Evolutionary conservation across 2,797 vertebrate genomes (phyloP).

Genomic region (Melopsittacus undulatus): DNA sequence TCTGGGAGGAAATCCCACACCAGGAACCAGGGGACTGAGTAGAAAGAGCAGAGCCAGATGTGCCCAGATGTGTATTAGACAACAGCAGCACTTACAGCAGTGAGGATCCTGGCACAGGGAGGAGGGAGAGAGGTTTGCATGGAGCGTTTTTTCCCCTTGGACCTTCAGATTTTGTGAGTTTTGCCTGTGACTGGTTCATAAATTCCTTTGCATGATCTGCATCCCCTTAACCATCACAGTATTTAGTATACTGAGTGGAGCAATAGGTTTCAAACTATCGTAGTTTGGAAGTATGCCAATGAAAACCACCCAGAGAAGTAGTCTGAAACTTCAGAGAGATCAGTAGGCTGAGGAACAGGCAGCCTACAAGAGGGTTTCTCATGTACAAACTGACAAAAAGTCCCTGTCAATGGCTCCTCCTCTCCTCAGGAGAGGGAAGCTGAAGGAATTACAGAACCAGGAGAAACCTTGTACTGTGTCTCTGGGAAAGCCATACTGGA

Average conservation of each 20-base stretch:
- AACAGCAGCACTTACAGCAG: not conserved
- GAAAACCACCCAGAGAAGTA: not conserved
- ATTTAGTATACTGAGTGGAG: not conserved
- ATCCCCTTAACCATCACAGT: not conserved
- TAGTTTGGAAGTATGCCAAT: not conserved
- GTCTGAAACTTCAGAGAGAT: not conserved
- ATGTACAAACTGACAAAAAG: not conserved
- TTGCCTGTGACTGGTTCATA: not conserved
- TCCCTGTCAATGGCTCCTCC: not conserved
- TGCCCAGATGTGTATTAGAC: not conserved
- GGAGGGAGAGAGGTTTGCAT: not conserved
- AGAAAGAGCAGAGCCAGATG: not conserved
- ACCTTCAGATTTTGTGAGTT: not conserved
- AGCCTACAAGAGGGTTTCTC: not conserved
- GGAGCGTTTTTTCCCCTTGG: not conserved
- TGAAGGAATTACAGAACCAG: not conserved
- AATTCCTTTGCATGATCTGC: not conserved
- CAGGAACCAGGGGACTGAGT: not conserved
- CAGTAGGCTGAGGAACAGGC: not conserved
- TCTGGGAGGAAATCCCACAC: not conserved
- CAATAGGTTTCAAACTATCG: not conserved
- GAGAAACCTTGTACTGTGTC: not conserved
- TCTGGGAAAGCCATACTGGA: not conserved
- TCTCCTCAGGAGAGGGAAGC: not conserved
- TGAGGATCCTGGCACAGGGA: not conserved